A percentile compares a stretch with the other conserved stretches of the same genome.
phyloP scores from a whole-genome alignment of 2,113 vertebrate species.

The Vimba vimba region DNA sequence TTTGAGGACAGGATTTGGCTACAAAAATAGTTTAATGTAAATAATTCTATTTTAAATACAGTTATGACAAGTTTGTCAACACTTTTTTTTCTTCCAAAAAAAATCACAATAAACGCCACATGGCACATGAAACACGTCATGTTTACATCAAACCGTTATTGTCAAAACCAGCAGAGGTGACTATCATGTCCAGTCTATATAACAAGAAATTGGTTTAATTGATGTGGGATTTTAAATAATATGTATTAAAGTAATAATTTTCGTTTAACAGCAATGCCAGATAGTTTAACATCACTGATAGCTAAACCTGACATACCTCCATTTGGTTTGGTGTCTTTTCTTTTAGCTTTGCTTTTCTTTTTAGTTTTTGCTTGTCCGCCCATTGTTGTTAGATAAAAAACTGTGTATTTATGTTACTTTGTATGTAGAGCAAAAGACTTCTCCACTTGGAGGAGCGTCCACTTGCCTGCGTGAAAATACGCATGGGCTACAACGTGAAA shows the following conservation, averaged over 20 bases:
- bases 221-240: background rate
- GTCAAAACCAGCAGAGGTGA: background rate
- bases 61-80: background rate
- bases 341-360: slow-evolving; percentile 76
- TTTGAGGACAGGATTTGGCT: background rate
- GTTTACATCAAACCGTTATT: background rate
- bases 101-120: background rate
- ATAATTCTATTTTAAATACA: background rate
- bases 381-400: slow-evolving; percentile 62
- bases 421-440: background rate
- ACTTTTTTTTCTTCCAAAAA: background rate
- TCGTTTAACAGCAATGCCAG: background rate
- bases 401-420: background rate
- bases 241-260: background rate
- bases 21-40: background rate
- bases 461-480: background rate
- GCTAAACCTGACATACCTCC: slow-evolving; percentile 61
- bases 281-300: background rate
- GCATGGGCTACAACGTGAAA: slow-evolving; percentile 38
- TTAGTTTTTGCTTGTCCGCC: slow-evolving; percentile 79
- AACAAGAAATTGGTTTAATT: background rate
- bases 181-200: background rate
- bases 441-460: background rate
- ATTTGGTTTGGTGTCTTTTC: slow-evolving; percentile 66
- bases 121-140: background rate